Conservation (phyloP, 2,888 invertebrate species). For the Pollenia griseotomentosa region DNA sequence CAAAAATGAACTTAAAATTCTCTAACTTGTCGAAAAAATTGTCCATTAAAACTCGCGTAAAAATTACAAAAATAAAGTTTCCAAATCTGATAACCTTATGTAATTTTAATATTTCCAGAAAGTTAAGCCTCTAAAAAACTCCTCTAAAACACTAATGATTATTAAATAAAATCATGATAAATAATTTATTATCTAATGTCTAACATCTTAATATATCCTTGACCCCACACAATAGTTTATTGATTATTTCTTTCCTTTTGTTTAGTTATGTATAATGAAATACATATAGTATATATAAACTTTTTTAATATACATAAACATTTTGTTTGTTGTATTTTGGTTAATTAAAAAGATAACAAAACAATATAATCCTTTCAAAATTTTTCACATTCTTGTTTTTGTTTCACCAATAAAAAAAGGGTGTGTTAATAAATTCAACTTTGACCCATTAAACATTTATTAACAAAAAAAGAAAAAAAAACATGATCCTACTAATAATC, state of each 20-base stretch:
- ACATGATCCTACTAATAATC: slow-evolving; percentile 42
- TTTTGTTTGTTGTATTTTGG: slow-evolving; percentile 18
- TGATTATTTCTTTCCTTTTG: slow-evolving; percentile 9
- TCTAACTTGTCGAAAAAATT: no score
- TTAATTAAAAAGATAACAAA: slow-evolving; percentile 58
- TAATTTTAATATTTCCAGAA: no score
- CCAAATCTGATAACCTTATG: no score
- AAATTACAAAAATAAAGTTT: no score
- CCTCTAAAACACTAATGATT: no score
- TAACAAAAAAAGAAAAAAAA: slow-evolving; percentile 8
- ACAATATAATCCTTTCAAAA: slow-evolving; percentile 65
- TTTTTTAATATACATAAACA: neutral
- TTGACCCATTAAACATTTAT: slow-evolving; percentile 35
- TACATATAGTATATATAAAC: neutral
- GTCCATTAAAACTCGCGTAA: no score
- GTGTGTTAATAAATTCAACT: slow-evolving; percentile 66
- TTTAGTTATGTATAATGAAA: neutral
- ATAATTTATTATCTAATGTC: slow-evolving; percentile 2
- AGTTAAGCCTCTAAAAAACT: no score
- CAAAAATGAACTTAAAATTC: no score
- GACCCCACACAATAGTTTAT: slow-evolving; percentile 26
- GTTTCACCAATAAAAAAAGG: slow-evolving; percentile 44
- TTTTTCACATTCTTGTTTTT: slow-evolving; percentile 39
- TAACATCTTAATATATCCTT: slow-evolving; percentile 38
- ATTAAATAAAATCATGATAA: neutral